Conservation (phyloP, 2,888 invertebrate genomes). For the Sisyra terminalis region DNA sequence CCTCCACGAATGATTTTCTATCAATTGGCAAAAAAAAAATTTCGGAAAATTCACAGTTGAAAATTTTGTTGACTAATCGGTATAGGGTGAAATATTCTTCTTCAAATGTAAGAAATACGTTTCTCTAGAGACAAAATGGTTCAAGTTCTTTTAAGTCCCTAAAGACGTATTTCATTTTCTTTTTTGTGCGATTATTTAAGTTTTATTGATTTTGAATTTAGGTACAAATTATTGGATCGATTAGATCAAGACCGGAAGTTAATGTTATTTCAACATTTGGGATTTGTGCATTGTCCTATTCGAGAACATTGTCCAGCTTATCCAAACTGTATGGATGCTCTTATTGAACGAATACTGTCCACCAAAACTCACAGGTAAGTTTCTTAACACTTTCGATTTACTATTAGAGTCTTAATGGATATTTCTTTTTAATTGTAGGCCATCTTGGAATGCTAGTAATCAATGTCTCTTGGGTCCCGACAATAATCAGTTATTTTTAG, state of each 20-base stretch:
- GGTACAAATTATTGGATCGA: slow-evolving; percentile 85
- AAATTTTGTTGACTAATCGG: too few relatives aligned
- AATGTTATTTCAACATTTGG: slow-evolving; percentile 87
- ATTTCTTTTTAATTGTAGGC: slow-evolving; percentile 24
- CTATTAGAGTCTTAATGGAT: slow-evolving; percentile 16
- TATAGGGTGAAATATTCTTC: too few relatives aligned
- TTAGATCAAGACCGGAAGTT: slow-evolving; percentile 89
- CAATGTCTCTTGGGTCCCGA: slow-evolving; percentile 47
- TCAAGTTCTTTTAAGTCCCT: too few relatives aligned
- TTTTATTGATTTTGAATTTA: slow-evolving; percentile 20
- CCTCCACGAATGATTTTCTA: too few relatives aligned
- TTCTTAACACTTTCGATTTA: neutral
- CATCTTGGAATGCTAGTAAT: slow-evolving; percentile 44
- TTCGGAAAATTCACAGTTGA: too few relatives aligned
- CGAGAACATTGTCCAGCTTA: slow-evolving; percentile 87
- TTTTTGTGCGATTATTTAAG: too few relatives aligned
- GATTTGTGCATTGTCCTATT: slow-evolving; percentile 90
- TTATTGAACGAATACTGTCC: slow-evolving; percentile 53
- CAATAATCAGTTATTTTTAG: slow-evolving; percentile 65
- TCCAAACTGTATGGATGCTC: slow-evolving; percentile 63
- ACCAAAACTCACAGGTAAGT: slow-evolving; percentile 37
- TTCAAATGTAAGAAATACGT: too few relatives aligned
- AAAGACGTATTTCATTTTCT: too few relatives aligned
- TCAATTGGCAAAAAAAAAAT: too few relatives aligned
- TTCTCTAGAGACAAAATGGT: too few relatives aligned